Evolutionary conservation across 2,113 vertebrate species (phyloP).

Genomic region (Ptyas mucosa): DNA sequence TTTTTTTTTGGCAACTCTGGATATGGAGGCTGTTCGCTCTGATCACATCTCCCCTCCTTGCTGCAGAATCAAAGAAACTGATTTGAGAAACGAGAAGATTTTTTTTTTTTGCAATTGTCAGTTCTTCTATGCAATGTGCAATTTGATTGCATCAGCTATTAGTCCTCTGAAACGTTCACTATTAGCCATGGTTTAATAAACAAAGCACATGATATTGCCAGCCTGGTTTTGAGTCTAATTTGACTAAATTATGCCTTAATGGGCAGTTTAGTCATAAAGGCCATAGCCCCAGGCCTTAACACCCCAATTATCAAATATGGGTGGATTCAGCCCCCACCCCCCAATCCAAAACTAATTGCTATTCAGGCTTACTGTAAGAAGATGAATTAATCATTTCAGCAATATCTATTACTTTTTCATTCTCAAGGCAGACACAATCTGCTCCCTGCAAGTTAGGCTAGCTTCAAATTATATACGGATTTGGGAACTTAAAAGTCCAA

Average conservation of each 20-base stretch:
- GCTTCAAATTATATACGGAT: not conserved
- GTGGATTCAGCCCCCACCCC: not conserved
- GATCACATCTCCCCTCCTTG: accelerated
- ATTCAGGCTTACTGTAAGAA: not conserved
- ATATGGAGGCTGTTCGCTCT: accelerated
- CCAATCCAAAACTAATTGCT: not conserved
- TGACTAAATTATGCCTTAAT: not conserved
- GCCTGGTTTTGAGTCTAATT: not conserved
- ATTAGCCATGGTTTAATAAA: not conserved
- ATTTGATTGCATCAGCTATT: not conserved
- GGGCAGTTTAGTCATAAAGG: not conserved
- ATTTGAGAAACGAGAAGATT: not conserved
- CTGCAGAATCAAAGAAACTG: not conserved
- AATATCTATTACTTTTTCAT: not conserved
- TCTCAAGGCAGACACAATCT: not conserved
- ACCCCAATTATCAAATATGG: not conserved
- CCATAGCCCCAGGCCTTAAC: not conserved
- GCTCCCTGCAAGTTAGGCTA: not conserved
- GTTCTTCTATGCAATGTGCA: not conserved
- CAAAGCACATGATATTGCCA: not conserved
- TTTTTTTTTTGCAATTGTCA: not conserved
- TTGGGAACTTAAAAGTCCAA: not conserved
- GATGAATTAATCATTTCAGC: not conserved
- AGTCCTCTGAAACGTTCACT: not conserved
- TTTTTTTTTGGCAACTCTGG: not conserved